phyloP scores from a whole-genome alignment of 2,888 invertebrate species.

The Sinhomidia bicolor region DNA sequence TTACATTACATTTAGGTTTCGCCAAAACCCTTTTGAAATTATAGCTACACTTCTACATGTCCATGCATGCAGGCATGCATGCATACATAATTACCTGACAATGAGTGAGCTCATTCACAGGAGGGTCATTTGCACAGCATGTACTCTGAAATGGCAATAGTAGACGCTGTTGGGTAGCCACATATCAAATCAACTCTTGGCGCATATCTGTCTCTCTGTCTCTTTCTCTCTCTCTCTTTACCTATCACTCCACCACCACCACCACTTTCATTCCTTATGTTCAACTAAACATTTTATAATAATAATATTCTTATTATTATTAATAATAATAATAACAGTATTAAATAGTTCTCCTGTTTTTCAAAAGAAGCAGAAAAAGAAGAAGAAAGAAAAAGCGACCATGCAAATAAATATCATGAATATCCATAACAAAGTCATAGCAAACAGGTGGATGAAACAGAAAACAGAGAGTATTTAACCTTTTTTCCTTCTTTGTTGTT shows the following conservation, averaged over 20 bases:
- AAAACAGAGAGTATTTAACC: not conserved
- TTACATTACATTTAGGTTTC: not conserved
- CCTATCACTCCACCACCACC: too few species aligned
- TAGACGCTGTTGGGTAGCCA: slow-evolving; percentile 42
- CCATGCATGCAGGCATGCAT: slow-evolving; percentile 46
- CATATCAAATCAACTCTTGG: slow-evolving; percentile 2
- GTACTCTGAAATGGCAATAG: slow-evolving; percentile 65
- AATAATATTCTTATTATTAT: too few species aligned
- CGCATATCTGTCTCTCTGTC: slow-evolving; percentile 39
- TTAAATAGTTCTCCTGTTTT: not conserved
- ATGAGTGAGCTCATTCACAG: slow-evolving; percentile 71
- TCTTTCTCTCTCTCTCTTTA: slow-evolving; percentile 39
- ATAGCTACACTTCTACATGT: too few species aligned
- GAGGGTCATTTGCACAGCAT: slow-evolving; percentile 74
- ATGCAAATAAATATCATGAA: not conserved
- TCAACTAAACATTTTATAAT: not conserved
- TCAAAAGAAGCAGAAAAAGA: not conserved
- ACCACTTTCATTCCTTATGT: not conserved
- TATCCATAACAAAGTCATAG: not conserved
- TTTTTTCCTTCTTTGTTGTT: not conserved
- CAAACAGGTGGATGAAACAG: not conserved
- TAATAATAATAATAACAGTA: too few species aligned
- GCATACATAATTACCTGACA: slow-evolving; percentile 72
- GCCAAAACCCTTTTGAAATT: too few species aligned
- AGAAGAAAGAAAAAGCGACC: not conserved